Percentiles rank a stretch among this genome's conserved stretches.
Evolutionary conservation across 2,797 vertebrate species (phyloP).

Genomic region (Microctenopoma lineatum): DNA sequence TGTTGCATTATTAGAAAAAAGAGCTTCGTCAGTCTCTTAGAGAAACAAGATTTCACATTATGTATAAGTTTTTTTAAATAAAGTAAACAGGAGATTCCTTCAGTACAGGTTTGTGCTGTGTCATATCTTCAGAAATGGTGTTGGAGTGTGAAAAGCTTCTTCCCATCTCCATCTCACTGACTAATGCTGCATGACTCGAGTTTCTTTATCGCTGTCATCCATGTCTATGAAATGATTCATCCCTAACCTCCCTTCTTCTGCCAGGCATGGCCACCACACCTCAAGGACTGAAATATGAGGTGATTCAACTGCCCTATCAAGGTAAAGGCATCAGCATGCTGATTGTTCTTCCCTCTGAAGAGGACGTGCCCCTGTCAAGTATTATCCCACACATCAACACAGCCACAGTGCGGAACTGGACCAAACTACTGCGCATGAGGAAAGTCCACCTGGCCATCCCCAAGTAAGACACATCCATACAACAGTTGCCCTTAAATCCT

Average conservation of each 20-base stretch:
- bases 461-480: slow-evolving; percentile 84
- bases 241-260: not conserved
- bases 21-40: not conserved
- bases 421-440: slow-evolving; percentile 86
- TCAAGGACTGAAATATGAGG: slow-evolving; percentile 88
- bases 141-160: not conserved
- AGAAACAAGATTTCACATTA: not conserved
- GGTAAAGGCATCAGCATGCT: slow-evolving; percentile 93
- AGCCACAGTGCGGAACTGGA: slow-evolving; percentile 90
- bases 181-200: not conserved
- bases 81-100: not conserved
- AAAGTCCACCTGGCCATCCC: slow-evolving; percentile 92
- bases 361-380: slow-evolving; percentile 83
- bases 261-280: slow-evolving; percentile 89
- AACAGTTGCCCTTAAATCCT: not conserved
- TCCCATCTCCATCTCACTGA: not conserved
- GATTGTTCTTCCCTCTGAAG: slow-evolving; percentile 88
- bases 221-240: slow-evolving; percentile 7
- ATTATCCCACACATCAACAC: slow-evolving; percentile 93
- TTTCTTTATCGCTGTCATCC: not conserved
- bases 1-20: not conserved
- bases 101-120: not conserved
- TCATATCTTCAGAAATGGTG: not conserved
- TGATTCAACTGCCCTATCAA: slow-evolving; percentile 94
- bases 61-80: not conserved